Conservation (phyloP, 1,140 invertebrate genomes). For the Capitella teleta region DNA sequence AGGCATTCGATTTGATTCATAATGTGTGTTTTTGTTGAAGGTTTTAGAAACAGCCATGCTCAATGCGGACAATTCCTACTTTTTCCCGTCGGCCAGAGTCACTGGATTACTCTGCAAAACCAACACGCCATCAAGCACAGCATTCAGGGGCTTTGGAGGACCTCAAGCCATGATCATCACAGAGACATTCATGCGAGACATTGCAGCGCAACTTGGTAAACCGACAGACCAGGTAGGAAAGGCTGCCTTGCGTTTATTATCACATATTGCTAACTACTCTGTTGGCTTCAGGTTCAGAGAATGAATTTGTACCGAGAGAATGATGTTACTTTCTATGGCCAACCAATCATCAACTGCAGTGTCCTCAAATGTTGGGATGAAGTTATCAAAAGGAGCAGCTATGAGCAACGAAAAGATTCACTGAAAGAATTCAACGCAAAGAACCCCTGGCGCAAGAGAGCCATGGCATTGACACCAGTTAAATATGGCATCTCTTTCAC, state of each 20-base stretch:
- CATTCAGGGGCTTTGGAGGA: constrained; percentile 41
- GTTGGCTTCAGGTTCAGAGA: constrained; percentile 51
- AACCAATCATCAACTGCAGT: constrained; percentile 63
- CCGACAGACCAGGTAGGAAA: no score
- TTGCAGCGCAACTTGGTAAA: no score
- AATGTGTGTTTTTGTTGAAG: no score
- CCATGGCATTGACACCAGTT: constrained; percentile 70
- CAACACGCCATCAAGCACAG: constrained; percentile 42
- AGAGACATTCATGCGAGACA: no score
- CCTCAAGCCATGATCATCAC: constrained; percentile 35
- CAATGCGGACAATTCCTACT: constrained; percentile 48
- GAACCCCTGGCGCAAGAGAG: constrained; percentile 77
- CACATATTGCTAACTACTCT: no score
- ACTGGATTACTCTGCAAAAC: constrained; percentile 34
- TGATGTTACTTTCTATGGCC: constrained; percentile 66
- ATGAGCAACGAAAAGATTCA: constrained; percentile 48
- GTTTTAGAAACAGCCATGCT: constrained; percentile 66
- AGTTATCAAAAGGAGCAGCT: constrained; percentile 59
- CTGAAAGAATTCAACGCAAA: constrained; percentile 59
- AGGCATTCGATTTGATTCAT: no score
- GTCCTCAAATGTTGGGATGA: constrained; percentile 71
- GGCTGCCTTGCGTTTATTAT: no score
- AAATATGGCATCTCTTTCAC: constrained; percentile 85
- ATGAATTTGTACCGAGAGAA: constrained; percentile 75
- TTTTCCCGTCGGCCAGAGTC: constrained; percentile 28